A percentile compares a stretch with the other conserved stretches of the same genome.
Conservation (phyloP, 2,797 vertebrate genomes). For the Vireo griseus region DNA sequence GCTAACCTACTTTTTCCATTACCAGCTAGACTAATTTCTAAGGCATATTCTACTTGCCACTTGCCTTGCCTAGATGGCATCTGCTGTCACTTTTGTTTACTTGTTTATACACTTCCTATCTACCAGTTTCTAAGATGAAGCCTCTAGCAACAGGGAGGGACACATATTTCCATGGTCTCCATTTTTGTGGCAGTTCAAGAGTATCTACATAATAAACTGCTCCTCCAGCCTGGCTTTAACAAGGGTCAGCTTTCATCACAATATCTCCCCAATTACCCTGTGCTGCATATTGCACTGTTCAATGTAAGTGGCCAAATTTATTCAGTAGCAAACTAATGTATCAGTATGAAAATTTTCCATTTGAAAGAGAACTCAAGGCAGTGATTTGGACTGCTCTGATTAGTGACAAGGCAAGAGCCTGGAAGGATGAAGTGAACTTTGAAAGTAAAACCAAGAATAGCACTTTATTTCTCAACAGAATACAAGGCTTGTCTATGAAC, state of each 20-base stretch:
- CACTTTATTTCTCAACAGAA: not conserved
- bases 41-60: not conserved
- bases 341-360: not conserved
- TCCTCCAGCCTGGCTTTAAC: not conserved
- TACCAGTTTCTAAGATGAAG: not conserved
- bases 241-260: not conserved
- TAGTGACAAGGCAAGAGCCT: not conserved
- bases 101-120: not conserved
- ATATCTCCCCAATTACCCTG: not conserved
- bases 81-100: not conserved
- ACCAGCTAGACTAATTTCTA: not conserved
- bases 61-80: not conserved
- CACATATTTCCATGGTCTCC: not conserved
- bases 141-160: not conserved
- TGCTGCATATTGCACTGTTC: not conserved
- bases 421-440: not conserved
- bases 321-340: not conserved
- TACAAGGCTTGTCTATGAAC: not conserved
- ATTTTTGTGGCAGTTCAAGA: not conserved
- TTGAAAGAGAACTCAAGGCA: not conserved
- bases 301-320: not conserved
- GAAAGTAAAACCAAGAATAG: not conserved
- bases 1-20: not conserved
- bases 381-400: not conserved
- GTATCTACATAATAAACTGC: not conserved